Evolutionary conservation across 2,888 invertebrate genomes (phyloP), one percentile per base, ranked within the genome.

Genomic region (Caenorhabditis doughertyi): DNA sequence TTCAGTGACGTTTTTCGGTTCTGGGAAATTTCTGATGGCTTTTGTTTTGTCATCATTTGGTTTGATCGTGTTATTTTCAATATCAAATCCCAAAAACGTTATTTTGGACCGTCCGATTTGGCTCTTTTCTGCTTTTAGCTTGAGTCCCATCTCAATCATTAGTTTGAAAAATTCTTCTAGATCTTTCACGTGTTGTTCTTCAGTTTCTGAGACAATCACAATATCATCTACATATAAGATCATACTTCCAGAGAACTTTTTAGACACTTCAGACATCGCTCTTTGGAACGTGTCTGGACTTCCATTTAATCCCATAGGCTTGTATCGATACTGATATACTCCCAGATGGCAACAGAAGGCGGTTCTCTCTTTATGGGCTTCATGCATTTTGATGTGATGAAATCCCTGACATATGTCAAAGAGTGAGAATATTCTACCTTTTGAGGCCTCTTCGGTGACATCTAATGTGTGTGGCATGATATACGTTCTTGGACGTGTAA

Each of bases 191-290:
- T 87, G 87, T 23, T 85, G 56, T 5, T 84, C 85, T 42, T 80
- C 79, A 7, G 62, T 56, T 16, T 68, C 49, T 0, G 73, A 77
- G 0, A 72, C 79, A 0, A 87, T 29, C 0, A 85, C 39, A 1
- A 88, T 29, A 39, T 87, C 87, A 49, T 87, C 87, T 2, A 87
- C 49, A 51, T 87, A 87, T 0, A 80, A n/a, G 35, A 81, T 65
- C 4, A 71, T 13, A 39, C 32, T 60, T 7, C 53, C 56, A 11
- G 29, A 47, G 23, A 73, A 32, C 29, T 49, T n/a, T 16, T 21
- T 44, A 11, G 47, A 32, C 2, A 81, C 44, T 13, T 53, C 27
- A 11, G 27, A 25, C 27, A 87, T 67, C 0, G 77, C 74, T 23
- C 53, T 11, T 39, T 72, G 72, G 21, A 87, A 87, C 0, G 85